Conservation (phyloP, 2,113 vertebrate species). For the Argyrosomus japonicus region DNA sequence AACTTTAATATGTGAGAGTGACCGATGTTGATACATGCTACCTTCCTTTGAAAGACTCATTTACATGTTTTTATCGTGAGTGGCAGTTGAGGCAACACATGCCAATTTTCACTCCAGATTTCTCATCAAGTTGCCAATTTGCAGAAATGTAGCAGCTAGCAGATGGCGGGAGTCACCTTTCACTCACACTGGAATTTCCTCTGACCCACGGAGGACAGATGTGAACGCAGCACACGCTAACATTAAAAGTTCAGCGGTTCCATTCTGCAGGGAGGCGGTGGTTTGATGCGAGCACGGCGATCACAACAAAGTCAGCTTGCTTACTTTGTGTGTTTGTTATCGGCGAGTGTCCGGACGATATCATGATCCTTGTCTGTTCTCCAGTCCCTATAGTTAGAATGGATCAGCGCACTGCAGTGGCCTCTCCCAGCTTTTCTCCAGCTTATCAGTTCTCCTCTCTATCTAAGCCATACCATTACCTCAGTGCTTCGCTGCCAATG, state of each 20-base stretch:
- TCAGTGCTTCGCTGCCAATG: slow-evolving; percentile 55
- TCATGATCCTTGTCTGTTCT: slow-evolving; percentile 14
- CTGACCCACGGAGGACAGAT: slow-evolving; percentile 42
- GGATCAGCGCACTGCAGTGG: slow-evolving; percentile 30
- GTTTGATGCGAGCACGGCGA: not conserved
- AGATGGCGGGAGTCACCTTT: slow-evolving; percentile 55
- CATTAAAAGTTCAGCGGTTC: not conserved
- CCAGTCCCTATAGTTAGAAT: slow-evolving; percentile 13
- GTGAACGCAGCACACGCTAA: slow-evolving; percentile 4
- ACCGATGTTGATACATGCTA: not conserved
- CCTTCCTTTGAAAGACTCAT: slow-evolving; percentile 22
- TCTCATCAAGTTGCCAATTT: slow-evolving; percentile 68
- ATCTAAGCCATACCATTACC: slow-evolving; percentile 61
- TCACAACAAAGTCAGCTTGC: slow-evolving; percentile 34
- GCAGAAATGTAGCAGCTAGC: slow-evolving; percentile 23
- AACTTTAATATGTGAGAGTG: not conserved
- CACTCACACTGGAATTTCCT: slow-evolving; percentile 26
- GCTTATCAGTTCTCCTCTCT: slow-evolving; percentile 61
- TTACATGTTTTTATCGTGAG: slow-evolving; percentile 14
- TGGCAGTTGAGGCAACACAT: slow-evolving; percentile 39
- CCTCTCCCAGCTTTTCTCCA: slow-evolving; percentile 40
- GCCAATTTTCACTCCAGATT: slow-evolving; percentile 54
- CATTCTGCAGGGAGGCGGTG: not conserved
- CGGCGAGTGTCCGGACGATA: slow-evolving; percentile 25
- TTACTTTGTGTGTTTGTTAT: slow-evolving; percentile 36